Conservation (phyloP, 2,797 vertebrate species). For the Telmatherina bonti region DNA sequence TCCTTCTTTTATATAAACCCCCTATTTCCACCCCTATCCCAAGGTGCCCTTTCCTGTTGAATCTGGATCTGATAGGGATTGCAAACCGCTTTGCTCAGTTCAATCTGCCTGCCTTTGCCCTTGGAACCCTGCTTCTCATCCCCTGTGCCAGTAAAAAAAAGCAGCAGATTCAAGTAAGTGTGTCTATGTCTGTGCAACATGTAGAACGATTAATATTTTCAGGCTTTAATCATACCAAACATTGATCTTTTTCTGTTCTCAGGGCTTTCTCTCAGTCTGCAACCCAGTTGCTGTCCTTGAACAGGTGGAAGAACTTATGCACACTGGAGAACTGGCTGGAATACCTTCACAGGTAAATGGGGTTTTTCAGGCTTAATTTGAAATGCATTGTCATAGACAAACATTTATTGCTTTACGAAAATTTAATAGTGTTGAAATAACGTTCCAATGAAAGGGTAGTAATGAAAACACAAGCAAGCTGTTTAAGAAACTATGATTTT, state of each 20-base stretch:
- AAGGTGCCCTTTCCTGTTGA: constrained; percentile 93
- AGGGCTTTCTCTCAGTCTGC: constrained; percentile 88
- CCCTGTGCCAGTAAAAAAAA: constrained; percentile 86
- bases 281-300: constrained; percentile 84
- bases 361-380: neutral
- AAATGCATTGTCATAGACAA: neutral
- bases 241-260: constrained; percentile 9
- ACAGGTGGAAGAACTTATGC: constrained; percentile 90
- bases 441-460: neutral
- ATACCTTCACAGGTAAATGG: constrained; percentile 88
- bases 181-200: neutral
- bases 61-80: constrained; percentile 90
- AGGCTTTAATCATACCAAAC: neutral
- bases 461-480: neutral
- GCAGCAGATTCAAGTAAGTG: constrained; percentile 89
- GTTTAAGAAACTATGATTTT: neutral
- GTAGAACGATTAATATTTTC: neutral
- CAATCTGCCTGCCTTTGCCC: constrained; percentile 88
- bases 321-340: constrained; percentile 86
- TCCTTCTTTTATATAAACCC: too few relatives aligned
- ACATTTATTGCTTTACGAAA: neutral
- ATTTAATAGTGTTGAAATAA: neutral
- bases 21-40: neutral
- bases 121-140: constrained; percentile 91
- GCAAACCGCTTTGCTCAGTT: constrained; percentile 93